These are phyloP conservation scores for Apostichopus leukothele DNA, from an alignment of 53 echinoderm and acorn worm genomes.

Conservation along the genomic window DNA sequence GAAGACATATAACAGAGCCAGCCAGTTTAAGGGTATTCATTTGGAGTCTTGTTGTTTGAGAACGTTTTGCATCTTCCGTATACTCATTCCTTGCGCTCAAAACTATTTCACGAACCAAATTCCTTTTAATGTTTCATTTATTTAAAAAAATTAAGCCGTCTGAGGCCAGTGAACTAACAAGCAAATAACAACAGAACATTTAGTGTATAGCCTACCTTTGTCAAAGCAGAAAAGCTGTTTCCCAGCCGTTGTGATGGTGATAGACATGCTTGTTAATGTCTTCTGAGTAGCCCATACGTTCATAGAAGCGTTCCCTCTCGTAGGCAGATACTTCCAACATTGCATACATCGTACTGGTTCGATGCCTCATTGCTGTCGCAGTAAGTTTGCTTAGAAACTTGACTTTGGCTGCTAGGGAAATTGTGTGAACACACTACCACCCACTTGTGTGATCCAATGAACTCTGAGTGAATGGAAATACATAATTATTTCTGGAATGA, in stretches of 20 bases:
- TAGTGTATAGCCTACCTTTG: not conserved
- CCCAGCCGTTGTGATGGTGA: not conserved
- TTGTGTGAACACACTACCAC: not conserved
- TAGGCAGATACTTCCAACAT: too few species aligned
- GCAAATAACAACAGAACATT: too few species aligned
- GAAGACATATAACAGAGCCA: too few species aligned
- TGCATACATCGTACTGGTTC: too few species aligned
- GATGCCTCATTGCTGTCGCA: too few species aligned
- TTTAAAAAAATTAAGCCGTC: too few species aligned
- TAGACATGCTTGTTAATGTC: not conserved
- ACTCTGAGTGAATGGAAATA: not conserved
- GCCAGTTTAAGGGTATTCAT: too few species aligned
- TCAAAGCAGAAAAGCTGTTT: not conserved
- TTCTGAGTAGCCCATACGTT: not conserved
- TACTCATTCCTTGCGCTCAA: not conserved
- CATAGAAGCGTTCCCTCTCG: not conserved
- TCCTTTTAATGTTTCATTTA: too few species aligned
- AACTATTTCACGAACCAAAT: too few species aligned
- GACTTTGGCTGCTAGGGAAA: not conserved
- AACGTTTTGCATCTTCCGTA: not conserved
- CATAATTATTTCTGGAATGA: not conserved
- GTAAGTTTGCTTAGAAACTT: not conserved
- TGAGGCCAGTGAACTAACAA: too few species aligned
- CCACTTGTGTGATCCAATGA: conserved; percentile 17
- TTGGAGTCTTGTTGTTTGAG: not conserved